Percentiles rank a stretch among this genome's conserved stretches.
Conservation (phyloP, 1,140 invertebrate species). For the Tribolium castaneum region DNA sequence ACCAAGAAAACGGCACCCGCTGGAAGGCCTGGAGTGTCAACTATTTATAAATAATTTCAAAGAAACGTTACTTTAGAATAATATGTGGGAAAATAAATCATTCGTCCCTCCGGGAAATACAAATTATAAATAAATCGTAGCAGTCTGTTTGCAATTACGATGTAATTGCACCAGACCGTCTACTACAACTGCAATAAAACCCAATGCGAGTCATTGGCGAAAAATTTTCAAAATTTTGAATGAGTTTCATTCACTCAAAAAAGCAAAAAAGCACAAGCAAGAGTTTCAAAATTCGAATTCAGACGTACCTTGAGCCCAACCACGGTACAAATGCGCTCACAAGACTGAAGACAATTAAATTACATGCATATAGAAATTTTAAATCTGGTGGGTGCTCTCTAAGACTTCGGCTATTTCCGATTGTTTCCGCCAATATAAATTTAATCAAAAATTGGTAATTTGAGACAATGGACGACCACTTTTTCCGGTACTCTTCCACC, state of each 20-base stretch:
- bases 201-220: background rate
- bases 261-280: background rate
- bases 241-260: background rate
- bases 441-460: constrained; percentile 45
- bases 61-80: background rate
- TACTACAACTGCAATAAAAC: background rate
- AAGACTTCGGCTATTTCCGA: constrained; percentile 53
- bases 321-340: constrained; percentile 44
- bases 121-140: constrained; percentile 18
- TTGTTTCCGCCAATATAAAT: constrained; percentile 49
- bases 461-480: constrained; percentile 14
- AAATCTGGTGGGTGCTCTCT: constrained; percentile 55
- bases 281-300: background rate
- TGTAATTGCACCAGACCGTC: background rate
- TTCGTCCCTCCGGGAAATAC: background rate
- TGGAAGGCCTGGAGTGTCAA: constrained; percentile 2
- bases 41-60: constrained; percentile 5
- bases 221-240: background rate
- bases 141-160: background rate
- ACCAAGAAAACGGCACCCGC: constrained; percentile 2
- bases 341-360: constrained; percentile 56
- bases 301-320: constrained; percentile 31
- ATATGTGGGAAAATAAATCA: background rate
- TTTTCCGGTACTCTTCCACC: background rate
- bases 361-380: constrained; percentile 53